Conservation (phyloP, 2,113 vertebrate species). For the Centrocercus urophasianus region DNA sequence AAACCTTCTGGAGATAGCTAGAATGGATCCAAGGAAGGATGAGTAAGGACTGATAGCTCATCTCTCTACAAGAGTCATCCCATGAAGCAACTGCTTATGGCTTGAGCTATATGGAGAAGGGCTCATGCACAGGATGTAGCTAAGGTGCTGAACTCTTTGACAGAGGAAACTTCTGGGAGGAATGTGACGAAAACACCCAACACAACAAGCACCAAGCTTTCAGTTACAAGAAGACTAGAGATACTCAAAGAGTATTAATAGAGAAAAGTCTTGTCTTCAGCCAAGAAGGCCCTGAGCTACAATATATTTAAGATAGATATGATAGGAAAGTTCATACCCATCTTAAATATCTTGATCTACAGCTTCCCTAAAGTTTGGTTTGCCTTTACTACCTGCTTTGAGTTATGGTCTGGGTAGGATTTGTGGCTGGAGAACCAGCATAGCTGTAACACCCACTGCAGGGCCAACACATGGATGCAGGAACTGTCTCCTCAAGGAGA, state of each 20-base stretch:
- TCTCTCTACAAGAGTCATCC: neutral
- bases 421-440: neutral
- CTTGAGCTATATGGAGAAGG: neutral
- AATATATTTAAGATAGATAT: neutral
- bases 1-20: neutral
- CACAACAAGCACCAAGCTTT: neutral
- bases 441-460: neutral
- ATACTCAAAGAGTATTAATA: neutral
- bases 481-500: neutral
- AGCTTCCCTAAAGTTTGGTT: neutral
- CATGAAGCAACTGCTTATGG: neutral
- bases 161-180: neutral
- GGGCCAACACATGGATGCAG: neutral
- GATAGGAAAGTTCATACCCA: too few relatives aligned
- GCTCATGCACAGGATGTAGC: fast-evolving
- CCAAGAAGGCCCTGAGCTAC: neutral
- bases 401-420: neutral
- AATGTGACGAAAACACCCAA: too few relatives aligned
- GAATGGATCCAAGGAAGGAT: too few relatives aligned
- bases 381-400: neutral
- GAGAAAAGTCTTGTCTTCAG: too few relatives aligned
- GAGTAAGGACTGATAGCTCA: too few relatives aligned
- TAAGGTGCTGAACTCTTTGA: neutral
- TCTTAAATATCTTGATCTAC: too few relatives aligned
- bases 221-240: neutral